Base-by-base conservation (phyloP, 2,113 vertebrate genomes). In the Lepus europaeus region DNA sequence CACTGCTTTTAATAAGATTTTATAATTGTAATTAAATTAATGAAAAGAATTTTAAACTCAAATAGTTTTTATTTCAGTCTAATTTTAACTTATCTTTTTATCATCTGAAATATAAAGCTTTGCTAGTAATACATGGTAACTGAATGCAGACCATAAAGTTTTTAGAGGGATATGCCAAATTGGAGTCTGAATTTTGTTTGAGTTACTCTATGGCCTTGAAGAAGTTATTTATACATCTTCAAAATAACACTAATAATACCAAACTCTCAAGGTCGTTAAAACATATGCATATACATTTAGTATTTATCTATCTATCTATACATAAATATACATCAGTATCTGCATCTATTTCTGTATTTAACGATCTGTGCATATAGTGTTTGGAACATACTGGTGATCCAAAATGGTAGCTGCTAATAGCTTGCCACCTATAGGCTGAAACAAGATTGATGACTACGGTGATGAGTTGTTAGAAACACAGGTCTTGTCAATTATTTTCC, bases 21-120 rank as follows among this genome's bases (percentile, higher is more conserved):
- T 95, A 10, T 68, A 63, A 12, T 56, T 68, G 63, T 94, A 80
- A 72, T 72, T 89, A 76, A 79, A 82, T 89, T 80, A 95, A 73
- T 78, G 59, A 90, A 81, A 91, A 59, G 63, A 13, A 9, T 9
- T 66, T 83, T 63, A 72, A 87, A 29, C 2, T 92, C 59, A 82
- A 79, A 94, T 73, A 80, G 1, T 3, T 91, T 80, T 88, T 36
- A 88, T 4, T 70, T 70, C 6, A 23, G 56, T 23, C 33, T 27
- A 53, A 2, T 83, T 64, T 92, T 73, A 51, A 25, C 53, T 82
- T 61, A 45, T 66, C 51, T 70, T 91, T 76, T 64, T 89, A 73
- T 36, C 31, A 51, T 63, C 27, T 86, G 33, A 61, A 94, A 86
- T 79, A 49, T 6, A 39, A 90, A 95, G 49, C 9, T 79, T 94